A percentile compares a stretch with the other conserved stretches of the same genome.
phyloP scores from a whole-genome alignment of 2,888 invertebrate genomes.

The Scelioninae gen. 2 region DNA sequence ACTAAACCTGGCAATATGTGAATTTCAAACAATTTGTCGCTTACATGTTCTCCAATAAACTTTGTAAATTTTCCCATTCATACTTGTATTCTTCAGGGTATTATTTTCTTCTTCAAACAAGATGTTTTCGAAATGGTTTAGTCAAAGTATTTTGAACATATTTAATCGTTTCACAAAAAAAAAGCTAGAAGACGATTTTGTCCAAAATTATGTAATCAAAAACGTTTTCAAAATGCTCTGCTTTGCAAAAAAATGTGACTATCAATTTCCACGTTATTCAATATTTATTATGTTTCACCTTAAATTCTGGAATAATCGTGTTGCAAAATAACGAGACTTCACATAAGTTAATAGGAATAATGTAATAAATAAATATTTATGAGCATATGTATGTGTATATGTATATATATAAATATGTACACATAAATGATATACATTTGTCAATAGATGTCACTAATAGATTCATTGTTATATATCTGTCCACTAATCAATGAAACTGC shows the following conservation, averaged over 20 bases:
- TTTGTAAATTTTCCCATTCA: too few species aligned
- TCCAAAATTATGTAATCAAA: conserved; percentile 27
- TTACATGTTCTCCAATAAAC: too few species aligned
- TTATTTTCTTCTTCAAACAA: too few species aligned
- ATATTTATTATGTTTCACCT: conserved; percentile 3
- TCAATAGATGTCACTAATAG: conserved; percentile 54
- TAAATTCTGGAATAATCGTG: conserved; percentile 13
- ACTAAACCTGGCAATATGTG: too few species aligned
- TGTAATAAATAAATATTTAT: conserved; percentile 35
- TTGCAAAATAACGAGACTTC: conserved; percentile 39
- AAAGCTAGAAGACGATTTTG: conserved; percentile 27
- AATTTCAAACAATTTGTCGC: too few species aligned
- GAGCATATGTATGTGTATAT: conserved; percentile 15
- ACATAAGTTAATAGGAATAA: conserved; percentile 20
- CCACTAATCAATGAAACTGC: conserved; percentile 49
- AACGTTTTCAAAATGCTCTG: conserved; percentile 10
- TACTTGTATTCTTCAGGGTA: too few species aligned
- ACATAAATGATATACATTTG: conserved; percentile 30
- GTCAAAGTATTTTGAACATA: conserved; percentile 23
- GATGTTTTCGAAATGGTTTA: too few species aligned
- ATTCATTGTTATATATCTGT: conserved; percentile 49
- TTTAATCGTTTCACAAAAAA: conserved; percentile 32
- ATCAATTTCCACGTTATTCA: too few species aligned
- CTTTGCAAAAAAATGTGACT: neutral
- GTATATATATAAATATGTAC: conserved; percentile 28